A percentile compares a stretch with the other conserved stretches of the same genome.
Conservation (phyloP, 2,888 invertebrate species). For the Drosophila lutescens region DNA sequence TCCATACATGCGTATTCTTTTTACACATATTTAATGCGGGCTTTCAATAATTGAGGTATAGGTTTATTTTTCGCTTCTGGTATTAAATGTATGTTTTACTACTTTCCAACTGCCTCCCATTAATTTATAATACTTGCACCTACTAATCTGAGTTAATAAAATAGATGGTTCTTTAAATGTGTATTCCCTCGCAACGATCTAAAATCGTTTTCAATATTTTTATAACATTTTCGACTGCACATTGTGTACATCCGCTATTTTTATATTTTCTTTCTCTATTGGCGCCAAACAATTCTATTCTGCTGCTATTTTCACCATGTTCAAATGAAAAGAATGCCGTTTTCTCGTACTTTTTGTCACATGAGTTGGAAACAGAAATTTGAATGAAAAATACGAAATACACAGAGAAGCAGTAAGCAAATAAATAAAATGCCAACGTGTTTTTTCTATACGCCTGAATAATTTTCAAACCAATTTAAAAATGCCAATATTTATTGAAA, state of each 20-base stretch:
- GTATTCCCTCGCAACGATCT: neutral
- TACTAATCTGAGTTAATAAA: neutral
- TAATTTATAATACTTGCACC: neutral
- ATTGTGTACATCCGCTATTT: constrained; percentile 22
- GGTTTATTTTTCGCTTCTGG: neutral
- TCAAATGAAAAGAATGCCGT: constrained; percentile 18
- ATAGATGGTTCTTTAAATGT: no score
- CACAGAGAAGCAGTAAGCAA: constrained; percentile 28
- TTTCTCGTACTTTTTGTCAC: constrained; percentile 51
- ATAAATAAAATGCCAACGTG: constrained; percentile 61
- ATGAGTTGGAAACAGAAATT: constrained; percentile 48
- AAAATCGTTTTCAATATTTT: constrained; percentile 12
- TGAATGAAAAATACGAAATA: constrained; percentile 38
- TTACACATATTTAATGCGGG: constrained; percentile 8
- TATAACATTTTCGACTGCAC: constrained; percentile 38
- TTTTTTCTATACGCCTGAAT: constrained; percentile 68
- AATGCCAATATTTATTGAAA: constrained; percentile 74
- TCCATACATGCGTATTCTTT: constrained; percentile 3
- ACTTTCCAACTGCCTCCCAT: neutral
- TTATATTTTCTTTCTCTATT: constrained; percentile 26
- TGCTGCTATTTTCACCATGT: constrained; percentile 20
- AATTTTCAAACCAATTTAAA: constrained; percentile 69
- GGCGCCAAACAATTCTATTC: constrained; percentile 47
- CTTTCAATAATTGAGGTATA: constrained; percentile 25
- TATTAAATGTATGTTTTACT: neutral